Percentiles rank a stretch among this genome's conserved stretches.
Conservation (phyloP, 2,113 vertebrate species). For the Scomber japonicus region DNA sequence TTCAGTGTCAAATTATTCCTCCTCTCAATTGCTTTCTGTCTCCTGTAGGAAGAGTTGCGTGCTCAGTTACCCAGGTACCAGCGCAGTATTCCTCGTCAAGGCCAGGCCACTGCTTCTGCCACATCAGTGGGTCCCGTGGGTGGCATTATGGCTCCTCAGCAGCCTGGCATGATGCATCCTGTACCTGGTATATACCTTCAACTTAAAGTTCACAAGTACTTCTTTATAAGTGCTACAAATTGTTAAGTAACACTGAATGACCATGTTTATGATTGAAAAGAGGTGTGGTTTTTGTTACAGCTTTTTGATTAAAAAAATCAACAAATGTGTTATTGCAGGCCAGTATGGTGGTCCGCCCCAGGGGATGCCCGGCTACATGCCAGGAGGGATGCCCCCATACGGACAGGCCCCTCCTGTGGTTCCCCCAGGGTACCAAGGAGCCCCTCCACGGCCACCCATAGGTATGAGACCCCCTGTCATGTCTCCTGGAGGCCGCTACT, state of each 20-base stretch:
- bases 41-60: conserved; percentile 93
- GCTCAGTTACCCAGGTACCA: conserved; percentile 96
- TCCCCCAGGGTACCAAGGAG: conserved; percentile 92
- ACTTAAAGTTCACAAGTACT: too few relatives aligned
- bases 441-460: conserved; percentile 89
- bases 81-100: conserved; percentile 89
- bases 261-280: neutral
- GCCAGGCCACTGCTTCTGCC: conserved; percentile 91
- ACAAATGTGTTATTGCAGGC: conserved; percentile 82
- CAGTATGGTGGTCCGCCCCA: conserved; percentile 97
- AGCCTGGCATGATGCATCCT: conserved; percentile 95
- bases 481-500: conserved; percentile 99
- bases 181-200: conserved; percentile 78
- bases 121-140: conserved; percentile 91
- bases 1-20: conserved; percentile 3
- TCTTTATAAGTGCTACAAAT: neutral
- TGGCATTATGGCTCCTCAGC: conserved; percentile 93
- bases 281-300: too few relatives aligned
- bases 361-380: conserved; percentile 96
- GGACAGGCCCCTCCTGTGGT: conserved; percentile 98
- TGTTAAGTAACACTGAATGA: neutral
- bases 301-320: conserved; percentile 7
- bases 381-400: conserved; percentile 95
- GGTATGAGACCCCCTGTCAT: conserved; percentile 99
- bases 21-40: conserved; percentile 43